phyloP scores from a whole-genome alignment of 2,888 invertebrate species.

The Hyposoter dolosus region DNA sequence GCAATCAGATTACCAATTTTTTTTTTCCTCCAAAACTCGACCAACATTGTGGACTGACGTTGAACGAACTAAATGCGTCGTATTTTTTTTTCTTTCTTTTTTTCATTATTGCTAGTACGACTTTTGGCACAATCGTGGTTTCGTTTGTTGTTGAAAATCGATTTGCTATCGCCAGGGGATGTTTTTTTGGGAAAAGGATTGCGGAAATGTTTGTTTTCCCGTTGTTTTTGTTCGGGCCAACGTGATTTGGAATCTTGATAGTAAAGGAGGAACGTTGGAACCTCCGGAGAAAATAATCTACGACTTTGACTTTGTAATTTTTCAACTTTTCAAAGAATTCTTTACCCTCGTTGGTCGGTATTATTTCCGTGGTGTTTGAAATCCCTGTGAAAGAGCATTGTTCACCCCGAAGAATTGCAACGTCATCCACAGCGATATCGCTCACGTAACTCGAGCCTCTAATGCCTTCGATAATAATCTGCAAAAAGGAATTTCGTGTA shows the following conservation, averaged over 20 bases:
- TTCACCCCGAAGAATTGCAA: conserved; percentile 87
- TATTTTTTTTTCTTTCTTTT: background rate
- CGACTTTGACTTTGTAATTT: background rate
- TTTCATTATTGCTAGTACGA: background rate
- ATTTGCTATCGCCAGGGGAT: background rate
- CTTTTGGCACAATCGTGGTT: background rate
- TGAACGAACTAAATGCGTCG: background rate
- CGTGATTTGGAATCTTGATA: background rate
- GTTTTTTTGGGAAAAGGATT: background rate
- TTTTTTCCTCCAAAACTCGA: background rate
- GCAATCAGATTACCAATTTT: conserved; percentile 21
- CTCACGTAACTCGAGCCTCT: conserved; percentile 89
- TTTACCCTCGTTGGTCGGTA: conserved; percentile 72
- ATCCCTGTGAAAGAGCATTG: conserved; percentile 84
- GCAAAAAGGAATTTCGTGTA: conserved; percentile 63
- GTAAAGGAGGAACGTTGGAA: background rate
- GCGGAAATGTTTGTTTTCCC: background rate
- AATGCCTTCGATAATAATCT: conserved; percentile 92
- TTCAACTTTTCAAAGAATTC: background rate
- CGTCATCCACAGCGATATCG: conserved; percentile 94
- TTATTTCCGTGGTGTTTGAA: conserved; percentile 65
- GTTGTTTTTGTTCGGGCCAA: background rate
- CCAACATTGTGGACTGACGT: background rate
- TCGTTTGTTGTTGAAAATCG: background rate
- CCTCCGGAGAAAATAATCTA: background rate